A percentile compares a stretch with the other conserved stretches of the same genome.
Conservation (phyloP, 2,888 invertebrate species). For the Rhagium mordax region DNA sequence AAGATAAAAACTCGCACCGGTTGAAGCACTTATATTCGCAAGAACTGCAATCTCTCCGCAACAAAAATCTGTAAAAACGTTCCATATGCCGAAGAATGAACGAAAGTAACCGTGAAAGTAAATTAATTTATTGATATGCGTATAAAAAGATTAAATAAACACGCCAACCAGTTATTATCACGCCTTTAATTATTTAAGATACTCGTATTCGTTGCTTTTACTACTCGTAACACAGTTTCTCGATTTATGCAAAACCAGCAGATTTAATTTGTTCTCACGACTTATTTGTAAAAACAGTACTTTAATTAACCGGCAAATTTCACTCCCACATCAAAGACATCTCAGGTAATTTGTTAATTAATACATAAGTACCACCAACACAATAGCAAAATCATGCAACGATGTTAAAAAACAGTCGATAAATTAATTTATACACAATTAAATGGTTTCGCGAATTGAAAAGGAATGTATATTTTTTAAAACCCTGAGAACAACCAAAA, state of each 20-base stretch:
- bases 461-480: too few species aligned
- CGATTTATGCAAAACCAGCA: background rate
- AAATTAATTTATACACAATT: too few species aligned
- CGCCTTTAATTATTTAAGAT: background rate
- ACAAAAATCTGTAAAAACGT: background rate
- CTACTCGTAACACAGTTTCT: too few species aligned
- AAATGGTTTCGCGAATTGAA: too few species aligned
- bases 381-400: too few species aligned
- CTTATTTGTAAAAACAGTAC: background rate
- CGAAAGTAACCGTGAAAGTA: slow-evolving; percentile 11
- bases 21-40: background rate
- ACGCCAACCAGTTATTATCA: background rate
- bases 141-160: background rate
- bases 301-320: too few species aligned
- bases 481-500: too few species aligned
- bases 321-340: too few species aligned
- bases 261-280: background rate
- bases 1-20: background rate
- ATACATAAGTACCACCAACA: too few species aligned
- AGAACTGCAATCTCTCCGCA: background rate
- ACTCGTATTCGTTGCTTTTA: too few species aligned
- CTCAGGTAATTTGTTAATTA: too few species aligned
- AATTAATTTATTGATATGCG: slow-evolving; percentile 1
- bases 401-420: too few species aligned
- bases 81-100: background rate